phyloP scores from a whole-genome alignment of 2,888 invertebrate species.

The Folsomia candida region DNA sequence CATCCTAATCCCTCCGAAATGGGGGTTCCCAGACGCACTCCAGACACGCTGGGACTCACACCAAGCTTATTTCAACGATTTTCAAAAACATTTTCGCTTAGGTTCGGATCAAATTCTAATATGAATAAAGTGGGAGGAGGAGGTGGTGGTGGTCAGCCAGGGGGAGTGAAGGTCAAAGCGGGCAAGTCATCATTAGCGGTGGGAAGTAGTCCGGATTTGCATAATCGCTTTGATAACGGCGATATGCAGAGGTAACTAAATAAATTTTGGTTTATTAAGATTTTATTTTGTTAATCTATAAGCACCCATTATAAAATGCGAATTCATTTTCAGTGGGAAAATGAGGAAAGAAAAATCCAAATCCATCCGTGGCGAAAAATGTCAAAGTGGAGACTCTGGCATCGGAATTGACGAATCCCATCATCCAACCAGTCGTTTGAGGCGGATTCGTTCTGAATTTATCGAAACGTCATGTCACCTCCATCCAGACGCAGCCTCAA shows the following conservation, averaged over 20 bases:
- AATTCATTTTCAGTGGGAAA: slow-evolving; percentile 56
- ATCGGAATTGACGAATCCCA: slow-evolving; percentile 64
- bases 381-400: slow-evolving; percentile 72
- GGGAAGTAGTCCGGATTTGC: slow-evolving; percentile 49
- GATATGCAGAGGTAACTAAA: slow-evolving; percentile 33
- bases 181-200: slow-evolving; percentile 29
- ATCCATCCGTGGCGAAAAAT: slow-evolving; percentile 67
- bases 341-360: slow-evolving; percentile 67
- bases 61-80: slow-evolving; percentile 48
- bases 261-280: too few species aligned
- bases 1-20: slow-evolving; percentile 1
- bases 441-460: slow-evolving; percentile 44
- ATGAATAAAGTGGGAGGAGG: slow-evolving; percentile 29
- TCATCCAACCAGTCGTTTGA: slow-evolving; percentile 27
- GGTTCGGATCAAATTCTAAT: slow-evolving; percentile 45
- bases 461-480: slow-evolving; percentile 16
- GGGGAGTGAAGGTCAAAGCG: slow-evolving; percentile 25
- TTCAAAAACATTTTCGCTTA: slow-evolving; percentile 50
- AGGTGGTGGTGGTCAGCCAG: background rate
- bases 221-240: slow-evolving; percentile 23
- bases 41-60: slow-evolving; percentile 14
- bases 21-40: slow-evolving; percentile 5
- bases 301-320: too few species aligned
- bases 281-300: too few species aligned
- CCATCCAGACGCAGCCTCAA: background rate